phyloP scores from a whole-genome alignment of 2,888 invertebrate species.

The Belgica antarctica region DNA sequence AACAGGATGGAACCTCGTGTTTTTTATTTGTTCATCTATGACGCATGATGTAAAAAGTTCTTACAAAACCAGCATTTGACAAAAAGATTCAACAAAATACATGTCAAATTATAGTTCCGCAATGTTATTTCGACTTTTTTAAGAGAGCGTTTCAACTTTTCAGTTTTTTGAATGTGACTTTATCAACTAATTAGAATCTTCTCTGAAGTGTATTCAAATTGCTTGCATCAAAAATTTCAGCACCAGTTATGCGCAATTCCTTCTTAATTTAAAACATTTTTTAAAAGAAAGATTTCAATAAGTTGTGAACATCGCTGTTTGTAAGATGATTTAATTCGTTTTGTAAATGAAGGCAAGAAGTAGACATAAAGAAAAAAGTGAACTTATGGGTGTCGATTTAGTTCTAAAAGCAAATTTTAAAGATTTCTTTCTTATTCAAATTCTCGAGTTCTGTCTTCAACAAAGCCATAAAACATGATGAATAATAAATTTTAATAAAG shows the following conservation, averaged over 20 bases:
- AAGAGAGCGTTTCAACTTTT: not conserved
- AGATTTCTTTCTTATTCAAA: conserved; percentile 27
- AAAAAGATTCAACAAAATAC: conserved; percentile 35
- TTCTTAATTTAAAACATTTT: conserved; percentile 27
- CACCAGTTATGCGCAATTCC: conserved; percentile 33
- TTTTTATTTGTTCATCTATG: not conserved
- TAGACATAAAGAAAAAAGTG: too few species aligned
- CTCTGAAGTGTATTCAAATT: conserved; percentile 31
- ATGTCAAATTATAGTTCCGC: conserved; percentile 44
- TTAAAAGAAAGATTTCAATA: not conserved
- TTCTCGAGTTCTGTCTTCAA: not conserved
- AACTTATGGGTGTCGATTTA: conserved; percentile 29
- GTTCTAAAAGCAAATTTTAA: not conserved
- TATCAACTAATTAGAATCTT: conserved; percentile 43
- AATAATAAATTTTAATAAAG: conserved; percentile 43
- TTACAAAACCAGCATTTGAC: not conserved
- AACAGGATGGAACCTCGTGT: conserved; percentile 33
- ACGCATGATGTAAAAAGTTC: not conserved
- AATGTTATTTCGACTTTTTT: conserved; percentile 12
- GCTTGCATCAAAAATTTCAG: conserved; percentile 21
- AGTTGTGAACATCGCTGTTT: too few species aligned
- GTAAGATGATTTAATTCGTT: not conserved
- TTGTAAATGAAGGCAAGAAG: not conserved
- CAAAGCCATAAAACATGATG: conserved; percentile 39
- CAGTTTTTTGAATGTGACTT: too few species aligned